Conservation (phyloP, 2,888 invertebrate genomes). For the Anoncus sp. region DNA sequence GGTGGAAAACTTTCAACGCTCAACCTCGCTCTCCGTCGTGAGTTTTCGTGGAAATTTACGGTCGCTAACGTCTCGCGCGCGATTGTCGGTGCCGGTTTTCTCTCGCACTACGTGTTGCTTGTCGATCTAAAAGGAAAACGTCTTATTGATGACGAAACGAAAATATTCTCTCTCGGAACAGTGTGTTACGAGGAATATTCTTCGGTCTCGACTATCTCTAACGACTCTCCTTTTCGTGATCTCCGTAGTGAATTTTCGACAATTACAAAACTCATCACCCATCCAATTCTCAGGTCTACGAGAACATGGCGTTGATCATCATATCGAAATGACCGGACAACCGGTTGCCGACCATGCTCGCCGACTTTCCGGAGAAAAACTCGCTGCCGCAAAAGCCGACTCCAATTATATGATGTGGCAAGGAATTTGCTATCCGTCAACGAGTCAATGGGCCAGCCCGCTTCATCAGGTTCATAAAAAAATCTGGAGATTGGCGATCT, state of each 20-base stretch:
- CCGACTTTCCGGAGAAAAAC: conserved; percentile 75
- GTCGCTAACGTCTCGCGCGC: conserved; percentile 1
- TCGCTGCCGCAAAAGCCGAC: conserved; percentile 73
- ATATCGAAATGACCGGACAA: conserved; percentile 76
- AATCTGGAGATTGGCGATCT: conserved; percentile 63
- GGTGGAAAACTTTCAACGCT: conserved; percentile 4
- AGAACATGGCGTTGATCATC: conserved; percentile 58
- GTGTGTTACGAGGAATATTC: background rate
- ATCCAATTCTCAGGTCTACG: background rate
- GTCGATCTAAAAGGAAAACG: conserved; percentile 1
- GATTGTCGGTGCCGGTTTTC: background rate
- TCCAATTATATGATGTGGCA: conserved; percentile 75
- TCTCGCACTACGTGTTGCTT: background rate
- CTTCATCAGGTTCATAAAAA: conserved; percentile 74
- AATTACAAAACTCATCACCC: conserved; percentile 4
- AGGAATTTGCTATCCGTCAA: conserved; percentile 81
- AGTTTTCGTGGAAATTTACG: conserved; percentile 1
- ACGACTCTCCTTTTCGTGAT: background rate
- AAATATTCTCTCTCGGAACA: background rate
- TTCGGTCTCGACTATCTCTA: background rate
- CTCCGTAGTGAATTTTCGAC: conserved; percentile 15
- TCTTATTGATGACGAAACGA: conserved; percentile 1
- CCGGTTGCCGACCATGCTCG: conserved; percentile 75
- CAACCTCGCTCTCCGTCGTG: background rate
- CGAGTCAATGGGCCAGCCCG: conserved; percentile 79